phyloP scores from a whole-genome alignment of 2,113 vertebrate species.

The Saccopteryx bilineata region DNA sequence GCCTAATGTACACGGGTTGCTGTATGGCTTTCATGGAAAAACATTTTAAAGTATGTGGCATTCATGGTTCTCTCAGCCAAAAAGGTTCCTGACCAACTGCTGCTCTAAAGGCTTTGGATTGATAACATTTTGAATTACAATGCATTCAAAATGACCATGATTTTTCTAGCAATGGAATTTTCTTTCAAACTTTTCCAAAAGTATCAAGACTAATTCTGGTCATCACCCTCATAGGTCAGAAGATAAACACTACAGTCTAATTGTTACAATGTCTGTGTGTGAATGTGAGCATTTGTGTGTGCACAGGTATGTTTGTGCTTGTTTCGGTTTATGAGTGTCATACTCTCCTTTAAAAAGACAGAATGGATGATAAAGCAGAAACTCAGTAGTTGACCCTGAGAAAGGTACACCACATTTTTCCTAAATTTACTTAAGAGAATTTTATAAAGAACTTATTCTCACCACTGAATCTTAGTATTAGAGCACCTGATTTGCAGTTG shows the following conservation, averaged over 20 bases:
- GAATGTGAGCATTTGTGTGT: not conserved
- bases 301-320: not conserved
- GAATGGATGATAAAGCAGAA: not conserved
- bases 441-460: not conserved
- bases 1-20: no score
- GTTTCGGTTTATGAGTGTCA: not conserved
- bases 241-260: not conserved
- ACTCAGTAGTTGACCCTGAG: not conserved
- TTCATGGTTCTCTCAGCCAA: no score
- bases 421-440: not conserved
- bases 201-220: not conserved
- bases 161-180: slow-evolving; percentile 37
- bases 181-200: slow-evolving; percentile 50
- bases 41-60: no score
- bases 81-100: no score
- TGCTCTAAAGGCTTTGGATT: not conserved
- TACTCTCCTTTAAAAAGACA: not conserved
- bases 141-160: not conserved
- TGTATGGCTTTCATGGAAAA: no score
- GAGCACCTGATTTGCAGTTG: not conserved
- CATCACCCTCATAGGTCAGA: not conserved
- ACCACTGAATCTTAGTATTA: not conserved
- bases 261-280: not conserved
- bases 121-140: not conserved
- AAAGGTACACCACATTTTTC: not conserved